Base-by-base conservation (phyloP, 2,113 vertebrate species). In the Mormoops blainvillei region DNA sequence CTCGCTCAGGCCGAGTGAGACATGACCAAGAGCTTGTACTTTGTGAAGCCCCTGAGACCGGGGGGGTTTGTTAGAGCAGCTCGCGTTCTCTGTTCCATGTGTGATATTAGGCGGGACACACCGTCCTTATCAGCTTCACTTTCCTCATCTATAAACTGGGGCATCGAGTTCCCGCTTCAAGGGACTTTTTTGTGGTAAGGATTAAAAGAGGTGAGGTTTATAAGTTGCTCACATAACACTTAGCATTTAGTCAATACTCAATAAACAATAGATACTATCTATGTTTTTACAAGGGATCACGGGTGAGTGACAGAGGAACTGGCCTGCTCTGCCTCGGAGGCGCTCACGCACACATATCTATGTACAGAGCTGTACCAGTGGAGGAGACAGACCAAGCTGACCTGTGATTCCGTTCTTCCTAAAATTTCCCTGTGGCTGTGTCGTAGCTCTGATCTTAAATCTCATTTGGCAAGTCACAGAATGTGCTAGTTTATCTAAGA, bases 401-500 rank as follows among this genome's bases (percentile, higher is more conserved):
- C 97, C 93, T 91, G 31, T 68, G 86, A 96, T 56, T 94, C 86
- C 65, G 95, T 96, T 84, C 87, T 87, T 89, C 68, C 93, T 95
- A 76, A 84, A 93, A 91, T 93, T 97, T 96, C 24, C 89, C 85
- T 10, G 7, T 67, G 87, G 78, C 97, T 85, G 38, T 95, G 88
- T 76, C 85, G 80, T 58, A 80, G 73, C 73, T 52, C 86, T 50
- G 77, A 91, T 97, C 95, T 97, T 89, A 96, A 97, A 96, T 97
- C 94, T 97, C 95, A 96, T 80, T 91, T 94, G 94, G 73, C 86
- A 95, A 96, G 93, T 93, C 78, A 74, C 43, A 91, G 94, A 91
- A 83, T 65, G 73, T 93, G 91, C 94, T 94, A 95, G 82, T 97
- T 97, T 95, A 97, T 96, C 95, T 91, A 91, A 97, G 94, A 95